These are phyloP conservation scores for Drosophila carrolli DNA, from an alignment of 1,140 invertebrate species.

Conservation along the genomic window DNA sequence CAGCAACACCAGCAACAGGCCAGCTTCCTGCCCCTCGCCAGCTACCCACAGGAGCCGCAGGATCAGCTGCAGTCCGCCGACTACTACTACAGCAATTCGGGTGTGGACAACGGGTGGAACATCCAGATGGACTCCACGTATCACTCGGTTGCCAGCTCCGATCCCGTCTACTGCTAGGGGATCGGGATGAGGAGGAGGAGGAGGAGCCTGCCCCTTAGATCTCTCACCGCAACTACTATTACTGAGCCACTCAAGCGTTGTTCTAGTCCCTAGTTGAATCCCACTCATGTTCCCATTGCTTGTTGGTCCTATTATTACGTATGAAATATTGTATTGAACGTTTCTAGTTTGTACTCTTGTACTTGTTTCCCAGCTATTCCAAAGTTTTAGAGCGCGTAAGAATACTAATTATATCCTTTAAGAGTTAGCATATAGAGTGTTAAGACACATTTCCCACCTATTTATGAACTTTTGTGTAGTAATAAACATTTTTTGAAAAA, in stretches of 20 bases:
- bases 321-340: slow-evolving; percentile 48
- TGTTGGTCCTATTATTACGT: slow-evolving; percentile 60
- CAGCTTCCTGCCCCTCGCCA: slow-evolving; percentile 27
- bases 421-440: slow-evolving; percentile 14
- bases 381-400: slow-evolving; percentile 68
- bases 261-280: slow-evolving; percentile 77
- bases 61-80: slow-evolving; percentile 55
- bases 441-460: slow-evolving; percentile 63
- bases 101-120: slow-evolving; percentile 76
- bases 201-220: background rate
- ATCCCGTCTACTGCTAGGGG: slow-evolving; percentile 57
- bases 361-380: slow-evolving; percentile 75
- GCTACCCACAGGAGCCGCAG: slow-evolving; percentile 54
- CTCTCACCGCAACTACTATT: slow-evolving; percentile 26
- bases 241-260: slow-evolving; percentile 68
- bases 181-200: background rate
- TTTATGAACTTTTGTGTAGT: slow-evolving; percentile 71
- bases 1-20: slow-evolving; percentile 42
- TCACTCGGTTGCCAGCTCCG: slow-evolving; percentile 13
- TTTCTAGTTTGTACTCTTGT: slow-evolving; percentile 56
- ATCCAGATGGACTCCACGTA: slow-evolving; percentile 73
- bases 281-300: slow-evolving; percentile 31
- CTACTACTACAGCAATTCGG: slow-evolving; percentile 77
- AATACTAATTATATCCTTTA: slow-evolving; percentile 28
- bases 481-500: slow-evolving; percentile 48